Percentiles rank a stretch among this genome's conserved stretches.
Conservation (phyloP, 37 sponge, comb jelly and placozoan genomes). For the Petrosia ficiformis region DNA sequence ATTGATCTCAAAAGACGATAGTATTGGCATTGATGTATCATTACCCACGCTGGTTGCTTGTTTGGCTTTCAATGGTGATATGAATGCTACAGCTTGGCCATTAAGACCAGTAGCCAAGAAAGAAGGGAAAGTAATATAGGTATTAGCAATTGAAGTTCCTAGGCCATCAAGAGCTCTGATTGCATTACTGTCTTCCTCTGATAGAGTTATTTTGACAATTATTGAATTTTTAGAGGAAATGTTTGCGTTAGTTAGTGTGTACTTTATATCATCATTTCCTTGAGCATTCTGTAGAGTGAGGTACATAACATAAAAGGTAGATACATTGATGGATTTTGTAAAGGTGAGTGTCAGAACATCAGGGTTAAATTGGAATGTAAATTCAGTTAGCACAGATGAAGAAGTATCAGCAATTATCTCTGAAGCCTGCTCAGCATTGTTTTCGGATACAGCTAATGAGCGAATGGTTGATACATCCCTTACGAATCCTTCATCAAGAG, state of each 20-base stretch:
- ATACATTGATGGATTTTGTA: conserved; percentile 59
- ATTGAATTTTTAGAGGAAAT: conserved; percentile 11
- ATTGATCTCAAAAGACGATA: conserved; percentile 62
- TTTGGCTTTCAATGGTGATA: conserved; percentile 38
- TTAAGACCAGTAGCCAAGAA: conserved; percentile 59
- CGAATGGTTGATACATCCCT: conserved; percentile 49
- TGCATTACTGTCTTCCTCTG: conserved; percentile 43
- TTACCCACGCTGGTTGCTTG: conserved; percentile 35
- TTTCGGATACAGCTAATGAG: conserved; percentile 14
- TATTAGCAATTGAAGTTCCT: conserved; percentile 54
- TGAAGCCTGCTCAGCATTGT: conserved; percentile 31
- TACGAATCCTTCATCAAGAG: conserved; percentile 55
- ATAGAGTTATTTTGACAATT: conserved; percentile 36
- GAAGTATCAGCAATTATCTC: conserved; percentile 42
- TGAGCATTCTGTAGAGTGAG: conserved; percentile 63
- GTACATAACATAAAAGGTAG: conserved; percentile 67
- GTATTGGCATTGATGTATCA: conserved; percentile 56
- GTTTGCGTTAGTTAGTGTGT: conserved; percentile 78
- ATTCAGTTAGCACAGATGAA: conserved; percentile 49
- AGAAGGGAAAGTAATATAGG: conserved; percentile 64
- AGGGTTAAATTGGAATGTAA: conserved; percentile 66
- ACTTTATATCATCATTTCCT: conserved; percentile 13
- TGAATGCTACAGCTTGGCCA: conserved; percentile 31
- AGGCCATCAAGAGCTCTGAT: conserved; percentile 48
- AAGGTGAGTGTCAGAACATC: conserved; percentile 69